Conservation (phyloP, 53 echinoderm and acorn worm species). For the Holothuria scabra region DNA sequence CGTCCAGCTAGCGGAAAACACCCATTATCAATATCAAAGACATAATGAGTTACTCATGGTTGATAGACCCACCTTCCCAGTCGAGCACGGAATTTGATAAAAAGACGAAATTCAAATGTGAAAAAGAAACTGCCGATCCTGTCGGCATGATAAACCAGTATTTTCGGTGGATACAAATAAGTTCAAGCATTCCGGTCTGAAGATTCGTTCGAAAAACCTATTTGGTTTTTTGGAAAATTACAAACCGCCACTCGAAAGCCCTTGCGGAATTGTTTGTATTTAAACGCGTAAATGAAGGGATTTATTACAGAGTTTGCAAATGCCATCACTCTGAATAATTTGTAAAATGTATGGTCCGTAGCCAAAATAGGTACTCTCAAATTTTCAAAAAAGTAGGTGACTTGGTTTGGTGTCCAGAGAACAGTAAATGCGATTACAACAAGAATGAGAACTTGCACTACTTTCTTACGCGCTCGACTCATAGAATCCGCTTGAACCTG, state of each 20-base stretch:
- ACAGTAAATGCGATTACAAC: constrained; percentile 89
- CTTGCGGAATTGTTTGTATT: constrained; percentile 97
- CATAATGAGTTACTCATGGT: too few relatives aligned
- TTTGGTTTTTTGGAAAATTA: constrained; percentile 43
- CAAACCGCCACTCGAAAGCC: constrained; percentile 79
- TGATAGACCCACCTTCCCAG: too few relatives aligned
- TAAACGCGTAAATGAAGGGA: constrained; percentile 95
- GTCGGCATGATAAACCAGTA: too few relatives aligned
- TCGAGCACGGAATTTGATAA: too few relatives aligned
- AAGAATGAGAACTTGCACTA: constrained; percentile 84
- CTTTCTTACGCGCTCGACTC: constrained; percentile 79
- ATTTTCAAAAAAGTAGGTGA: constrained; percentile 88
- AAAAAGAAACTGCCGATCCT: too few relatives aligned
- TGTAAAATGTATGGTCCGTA: constrained; percentile 61
- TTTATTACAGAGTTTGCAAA: constrained; percentile 92
- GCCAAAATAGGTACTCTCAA: constrained; percentile 55
- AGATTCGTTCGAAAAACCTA: constrained; percentile 30
- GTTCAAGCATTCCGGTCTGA: constrained; percentile 30
- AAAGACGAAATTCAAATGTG: too few relatives aligned
- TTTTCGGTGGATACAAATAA: too few relatives aligned
- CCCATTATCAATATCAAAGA: too few relatives aligned
- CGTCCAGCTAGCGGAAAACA: too few relatives aligned
- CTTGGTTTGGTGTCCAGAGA: constrained; percentile 89
- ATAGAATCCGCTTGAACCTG: constrained; percentile 62
- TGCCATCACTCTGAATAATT: constrained; percentile 87